phyloP scores from a whole-genome alignment of 2,888 invertebrate species.

The Pasiphila rectangulata region DNA sequence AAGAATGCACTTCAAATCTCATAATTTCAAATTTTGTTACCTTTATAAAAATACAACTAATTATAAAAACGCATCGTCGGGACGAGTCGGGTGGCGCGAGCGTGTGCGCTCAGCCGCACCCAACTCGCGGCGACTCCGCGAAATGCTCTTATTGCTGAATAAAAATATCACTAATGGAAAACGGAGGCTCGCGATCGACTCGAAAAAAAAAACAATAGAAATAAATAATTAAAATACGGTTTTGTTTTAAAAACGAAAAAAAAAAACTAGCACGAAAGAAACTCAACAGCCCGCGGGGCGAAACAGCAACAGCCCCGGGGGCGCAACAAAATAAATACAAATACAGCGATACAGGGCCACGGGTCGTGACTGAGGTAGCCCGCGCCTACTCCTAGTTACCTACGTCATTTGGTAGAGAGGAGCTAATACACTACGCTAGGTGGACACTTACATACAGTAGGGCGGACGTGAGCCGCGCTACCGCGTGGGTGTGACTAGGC shows the following conservation, averaged over 20 bases:
- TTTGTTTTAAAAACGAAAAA: slow-evolving; percentile 66
- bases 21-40: slow-evolving; percentile 73
- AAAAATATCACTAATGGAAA: slow-evolving; percentile 80
- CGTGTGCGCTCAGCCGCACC: not conserved
- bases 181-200: slow-evolving; percentile 74
- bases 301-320: slow-evolving; percentile 77
- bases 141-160: slow-evolving; percentile 81
- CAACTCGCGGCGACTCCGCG: slow-evolving; percentile 43
- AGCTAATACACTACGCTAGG: slow-evolving; percentile 25
- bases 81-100: slow-evolving; percentile 29
- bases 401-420: slow-evolving; percentile 43
- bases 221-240: slow-evolving; percentile 75
- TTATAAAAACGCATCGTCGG: slow-evolving; percentile 57
- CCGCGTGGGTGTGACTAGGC: slow-evolving; percentile 68
- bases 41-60: slow-evolving; percentile 74
- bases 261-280: slow-evolving; percentile 72
- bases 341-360: slow-evolving; percentile 74
- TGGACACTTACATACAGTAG: slow-evolving; percentile 27
- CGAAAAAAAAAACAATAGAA: slow-evolving; percentile 53
- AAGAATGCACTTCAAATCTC: slow-evolving; percentile 81
- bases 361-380: slow-evolving; percentile 76
- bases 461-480: slow-evolving; percentile 11
- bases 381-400: slow-evolving; percentile 50
- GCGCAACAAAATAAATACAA: slow-evolving; percentile 79
- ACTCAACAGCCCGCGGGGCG: slow-evolving; percentile 72